Conservation (phyloP, 2,888 invertebrate species). For the Strigamia transsilvanica region DNA sequence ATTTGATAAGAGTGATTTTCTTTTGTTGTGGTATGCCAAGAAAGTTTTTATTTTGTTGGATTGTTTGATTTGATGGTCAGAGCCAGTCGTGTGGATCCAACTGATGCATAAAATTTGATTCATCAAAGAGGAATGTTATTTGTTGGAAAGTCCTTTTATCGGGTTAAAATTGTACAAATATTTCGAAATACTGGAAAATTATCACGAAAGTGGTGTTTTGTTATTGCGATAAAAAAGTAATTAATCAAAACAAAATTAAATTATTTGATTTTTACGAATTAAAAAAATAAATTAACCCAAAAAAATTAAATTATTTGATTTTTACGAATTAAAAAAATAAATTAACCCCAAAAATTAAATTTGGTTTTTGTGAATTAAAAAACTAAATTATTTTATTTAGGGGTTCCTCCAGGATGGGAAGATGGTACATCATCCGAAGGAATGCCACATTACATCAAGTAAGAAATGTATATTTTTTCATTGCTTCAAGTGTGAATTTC, state of each 20-base stretch:
- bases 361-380: background rate
- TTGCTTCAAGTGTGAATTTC: background rate
- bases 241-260: background rate
- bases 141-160: background rate
- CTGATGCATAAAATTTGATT: background rate
- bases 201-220: background rate
- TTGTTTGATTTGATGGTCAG: background rate
- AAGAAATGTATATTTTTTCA: background rate
- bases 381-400: background rate
- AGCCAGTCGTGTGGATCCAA: background rate
- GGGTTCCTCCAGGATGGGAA: constrained; percentile 4
- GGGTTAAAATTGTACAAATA: background rate
- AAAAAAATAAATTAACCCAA: no score
- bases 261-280: no score
- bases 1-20: no score
- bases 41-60: background rate
- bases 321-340: no score
- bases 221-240: background rate
- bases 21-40: background rate
- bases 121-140: constrained; percentile 5
- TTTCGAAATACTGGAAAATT: constrained; percentile 5
- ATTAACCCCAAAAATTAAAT: no score
- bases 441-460: constrained; percentile 28
- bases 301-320: no score
- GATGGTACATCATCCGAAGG: constrained; percentile 5